Base-by-base conservation (phyloP, 2,888 invertebrate species). In the Drosophila crucigera region DNA sequence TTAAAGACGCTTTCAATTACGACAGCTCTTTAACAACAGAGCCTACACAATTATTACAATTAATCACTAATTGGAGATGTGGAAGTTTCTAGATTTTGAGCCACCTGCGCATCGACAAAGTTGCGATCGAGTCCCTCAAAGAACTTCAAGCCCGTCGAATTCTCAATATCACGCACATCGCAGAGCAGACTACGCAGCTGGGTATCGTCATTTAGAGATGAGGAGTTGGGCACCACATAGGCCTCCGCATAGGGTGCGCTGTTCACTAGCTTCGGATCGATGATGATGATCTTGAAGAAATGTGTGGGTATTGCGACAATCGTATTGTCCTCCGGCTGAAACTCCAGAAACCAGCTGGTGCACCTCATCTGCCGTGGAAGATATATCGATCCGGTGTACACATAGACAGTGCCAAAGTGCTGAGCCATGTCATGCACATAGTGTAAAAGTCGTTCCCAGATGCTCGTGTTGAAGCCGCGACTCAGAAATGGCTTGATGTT, bases 301-400 rank as follows among this genome's bases (percentile, higher is more conserved):
- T 87, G 87, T 11, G 87, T 91, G 9, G 87, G 91, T 43, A 87
- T 70, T 0, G 91, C 91, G 5, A 91, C 84, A 58, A 91, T 78
- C 6, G 60, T 39, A 22, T 62, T 66, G 25, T 84, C 85, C 43
- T 82, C 88, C 9, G 78, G 75, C 61, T 91, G 88, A 50, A 71
- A 87, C 11, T 87, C 90, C 56, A 87, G 30, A 41, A 67, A 87
- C 91, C 91, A 87, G 55, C 56, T 84, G 28, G 80, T 76, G 7
- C 43, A 28, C 31, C 73, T 78, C 43, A 76, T 28, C n/a, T 87
- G 73, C 7, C 75, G 73, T 4, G 87, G 87, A 39, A 87, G 11
- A 43, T 87, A 87, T 49, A 91, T 84, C n/a, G 87, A 88, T 30
- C 87, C 87, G 3, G 88, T 90, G 28, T 87, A 87, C 5, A 84